Evolutionary conservation across 64 coral and sea anemone genomes (phyloP), one percentile per base, ranked within the genome.

Genomic region (Pachyseris speciosa): DNA sequence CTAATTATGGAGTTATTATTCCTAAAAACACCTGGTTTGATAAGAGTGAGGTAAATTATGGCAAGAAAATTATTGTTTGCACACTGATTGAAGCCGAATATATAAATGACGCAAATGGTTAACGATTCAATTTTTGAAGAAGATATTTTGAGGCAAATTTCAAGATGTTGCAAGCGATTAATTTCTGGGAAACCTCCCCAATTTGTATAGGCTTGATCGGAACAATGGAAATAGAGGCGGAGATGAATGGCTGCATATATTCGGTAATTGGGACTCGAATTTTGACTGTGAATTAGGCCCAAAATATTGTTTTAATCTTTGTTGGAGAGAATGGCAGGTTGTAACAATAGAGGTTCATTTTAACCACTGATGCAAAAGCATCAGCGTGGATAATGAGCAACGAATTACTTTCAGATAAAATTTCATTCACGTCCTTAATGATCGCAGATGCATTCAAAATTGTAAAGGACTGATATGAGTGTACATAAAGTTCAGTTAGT

Each of bases 1-100:
- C 52, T 58, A 81, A 81, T 81, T 81, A 40, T 38, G 29, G 77
- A 63, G 51, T 30, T 80, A 80, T 81, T 81, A 63, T 81, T 81
- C 53, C 31, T 40, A 3, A 40, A 32, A 81, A 81, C 77, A 81
- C 77, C 77, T 81, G 77, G 52, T 19, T 22, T 22, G 53, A 63
- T 81, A 60, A 81, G 27, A 58, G 30, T 31, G 27, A 19, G 43
- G 47, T 55, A 81, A 63, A 81, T 81, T 60, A 41, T 40, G 2
- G 28, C 19, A 7, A 52, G 7, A 58, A 32, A 33, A 25, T 20
- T 22, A 40, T 27, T 61, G 17, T 81, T 81, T 81, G 22, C 52
- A n/a, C 3, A 3, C 2, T 40, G 33, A 81, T 58, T 28, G 53
- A 40, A 53, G 53, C 77, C 77, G 16, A 40, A 13, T 39, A 71